Base-by-base conservation (phyloP, 1,140 invertebrate species). In the Dreissena polymorpha region DNA sequence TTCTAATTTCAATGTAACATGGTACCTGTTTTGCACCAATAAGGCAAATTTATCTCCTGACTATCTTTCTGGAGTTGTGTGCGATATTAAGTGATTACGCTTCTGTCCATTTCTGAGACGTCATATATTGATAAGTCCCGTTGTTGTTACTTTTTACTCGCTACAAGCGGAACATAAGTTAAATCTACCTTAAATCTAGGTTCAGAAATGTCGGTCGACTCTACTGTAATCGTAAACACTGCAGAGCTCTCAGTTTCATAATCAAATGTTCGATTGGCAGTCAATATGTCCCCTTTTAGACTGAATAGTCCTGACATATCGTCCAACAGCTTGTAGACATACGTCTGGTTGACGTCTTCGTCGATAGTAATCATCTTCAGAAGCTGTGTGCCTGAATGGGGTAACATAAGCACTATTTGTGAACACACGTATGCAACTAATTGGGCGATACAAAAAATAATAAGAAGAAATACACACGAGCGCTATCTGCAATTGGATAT, bases 261-360 rank as follows among this genome's bases (percentile, higher is more conserved):
- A 73, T 90, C 85, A 71, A 90, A 84, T 16, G 60, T 86, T 51
- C 71, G 68, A 0, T 74, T 75, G 12, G 86, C 84, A 12, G 64
- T 55, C 27, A 90, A 75, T 14, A 82, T 68, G 2, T 83, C 76
- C 51, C 81, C 75, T 18, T 73, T 50, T 0, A 88, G 71, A 16
- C 71, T 63, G 77, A 90, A 90, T 23, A 90, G 50, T 16, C 86
- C 85, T 16, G 53, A 80, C 13, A 60, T n/a, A 65, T 89, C 88
- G 21, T 70, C 49, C n/a, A 88, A 14, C 21, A 90, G 68, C 23
- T 74, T 74, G 72, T 87, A 89, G 18, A 67, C 85, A 27, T 87
- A 85, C n/a, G 29, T 55, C 53, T 86, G 84, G 39, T 83, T 63
- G 16, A 63, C 49, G 67, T 90, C 89, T 60, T 90, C 89, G 64